Conservation (phyloP, 2,888 invertebrate genomes). For the Phymatocera aterrima region DNA sequence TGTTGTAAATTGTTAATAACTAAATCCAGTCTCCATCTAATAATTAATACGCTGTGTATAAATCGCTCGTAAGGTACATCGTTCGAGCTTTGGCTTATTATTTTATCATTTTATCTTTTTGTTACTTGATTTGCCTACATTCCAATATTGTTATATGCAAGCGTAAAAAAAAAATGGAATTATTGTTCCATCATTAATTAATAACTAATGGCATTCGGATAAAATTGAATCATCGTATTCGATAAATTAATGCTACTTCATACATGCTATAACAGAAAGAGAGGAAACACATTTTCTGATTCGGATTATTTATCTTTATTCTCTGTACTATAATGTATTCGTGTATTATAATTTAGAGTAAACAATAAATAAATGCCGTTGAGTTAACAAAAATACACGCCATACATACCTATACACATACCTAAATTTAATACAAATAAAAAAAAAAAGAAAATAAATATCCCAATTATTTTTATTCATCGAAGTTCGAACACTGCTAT, state of each 20-base stretch:
- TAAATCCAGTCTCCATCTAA: slow-evolving; percentile 31
- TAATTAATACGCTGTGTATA: neutral
- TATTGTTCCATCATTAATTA: neutral
- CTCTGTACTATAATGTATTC: too few species aligned
- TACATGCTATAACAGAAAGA: slow-evolving; percentile 30
- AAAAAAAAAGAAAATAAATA: slow-evolving; percentile 7
- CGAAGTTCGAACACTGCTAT: too few species aligned
- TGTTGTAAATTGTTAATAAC: slow-evolving; percentile 61
- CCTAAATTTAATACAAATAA: neutral
- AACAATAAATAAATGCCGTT: neutral
- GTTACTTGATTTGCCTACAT: slow-evolving; percentile 67
- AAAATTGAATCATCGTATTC: slow-evolving; percentile 52
- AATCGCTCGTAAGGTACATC: neutral
- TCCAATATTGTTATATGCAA: slow-evolving; percentile 62
- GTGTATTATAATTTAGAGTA: slow-evolving; percentile 6
- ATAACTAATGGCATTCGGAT: slow-evolving; percentile 24
- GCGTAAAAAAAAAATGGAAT: neutral
- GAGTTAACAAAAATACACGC: too few species aligned
- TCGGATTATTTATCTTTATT: slow-evolving; percentile 8
- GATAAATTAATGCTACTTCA: slow-evolving; percentile 49
- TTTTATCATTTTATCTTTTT: too few species aligned
- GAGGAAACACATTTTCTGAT: slow-evolving; percentile 51
- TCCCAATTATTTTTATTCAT: neutral
- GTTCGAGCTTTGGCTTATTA: slow-evolving; percentile 17
- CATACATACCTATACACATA: too few species aligned